Base-by-base conservation (phyloP, 1,140 invertebrate species). In the Sminthurinus signatus region DNA sequence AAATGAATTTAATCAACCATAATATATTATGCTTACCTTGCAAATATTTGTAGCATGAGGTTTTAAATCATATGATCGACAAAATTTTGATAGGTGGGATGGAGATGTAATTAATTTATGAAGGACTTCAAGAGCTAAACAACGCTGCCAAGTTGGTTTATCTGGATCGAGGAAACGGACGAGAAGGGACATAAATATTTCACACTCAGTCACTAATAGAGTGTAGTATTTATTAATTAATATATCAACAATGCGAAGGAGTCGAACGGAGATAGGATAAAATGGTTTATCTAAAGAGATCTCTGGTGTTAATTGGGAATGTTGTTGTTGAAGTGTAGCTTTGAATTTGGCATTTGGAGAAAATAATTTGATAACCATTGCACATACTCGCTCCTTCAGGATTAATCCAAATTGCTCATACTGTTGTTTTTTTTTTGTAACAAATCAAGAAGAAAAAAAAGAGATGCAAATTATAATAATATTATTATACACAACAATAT, bases 161-260 rank as follows among this genome's bases (percentile, higher is more conserved):
- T 98, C 96, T 14, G 89, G 88, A 78, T 98, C 94, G 74, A 99
- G 77, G 79, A 98, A 98, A 77, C 98, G 97, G 3, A 98, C 91
- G 39, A 98, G 88, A 32, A 98, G 79, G 1, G 94, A 96, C 46
- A 98, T 80, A 77, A 99, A 98, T 73, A 99, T 98, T 80, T 99
- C 96, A 79, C 94, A 97, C 78, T 99, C 96, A 3, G 95, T 98
- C 21, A 96, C 93, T 80, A 98, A 78, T 67, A 96, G 80, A 21
- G 84, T 83, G 76, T 98, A 95, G 79, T 97, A 98, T 75, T 93
- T 89, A 75, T 92, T 89, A 73, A 98, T 86, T 25, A 98, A 82
- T 70, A 96, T 86, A 8, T 90, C 89, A 21, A 98, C 93, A 67
- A 98, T 88, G 63, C 96, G 78, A 21, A 98, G 81, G 14, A 98